Percentiles rank a stretch among this genome's conserved stretches.
Conservation (phyloP, 2,113 vertebrate species). For the Passer montanus region DNA sequence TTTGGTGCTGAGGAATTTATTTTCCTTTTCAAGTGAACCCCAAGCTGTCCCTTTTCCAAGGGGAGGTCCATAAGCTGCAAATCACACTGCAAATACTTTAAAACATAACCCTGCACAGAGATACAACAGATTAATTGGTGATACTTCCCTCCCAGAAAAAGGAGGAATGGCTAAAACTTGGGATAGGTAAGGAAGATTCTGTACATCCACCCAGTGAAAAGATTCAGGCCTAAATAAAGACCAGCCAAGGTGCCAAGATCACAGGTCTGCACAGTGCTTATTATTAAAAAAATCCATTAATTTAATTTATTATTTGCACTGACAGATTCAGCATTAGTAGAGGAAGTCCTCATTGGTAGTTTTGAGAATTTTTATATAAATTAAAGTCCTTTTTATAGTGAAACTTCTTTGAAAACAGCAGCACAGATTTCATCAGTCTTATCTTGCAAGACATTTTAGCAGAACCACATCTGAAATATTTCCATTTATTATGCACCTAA, state of each 20-base stretch:
- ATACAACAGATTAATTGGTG: not conserved
- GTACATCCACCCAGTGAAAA: not conserved
- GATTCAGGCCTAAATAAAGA: not conserved
- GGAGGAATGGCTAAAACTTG: not conserved
- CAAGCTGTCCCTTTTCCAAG: not conserved
- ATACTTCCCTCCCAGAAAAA: not conserved
- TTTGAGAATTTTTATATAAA: not conserved
- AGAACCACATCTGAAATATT: not conserved
- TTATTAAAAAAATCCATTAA: not conserved
- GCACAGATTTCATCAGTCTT: not conserved
- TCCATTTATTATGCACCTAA: not conserved
- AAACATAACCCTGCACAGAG: fast-evolving
- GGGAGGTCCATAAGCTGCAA: not conserved
- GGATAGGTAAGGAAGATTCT: not conserved
- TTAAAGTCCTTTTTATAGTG: not conserved
- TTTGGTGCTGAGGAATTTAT: not conserved
- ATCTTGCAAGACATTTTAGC: not conserved
- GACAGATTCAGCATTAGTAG: not conserved
- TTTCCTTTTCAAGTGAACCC: not conserved
- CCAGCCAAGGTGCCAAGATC: not conserved
- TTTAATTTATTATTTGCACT: not conserved
- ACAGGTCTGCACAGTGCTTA: not conserved
- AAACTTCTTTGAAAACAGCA: not conserved
- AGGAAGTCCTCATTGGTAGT: not conserved
- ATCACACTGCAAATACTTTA: not conserved